Evolutionary conservation across 2,797 vertebrate species (phyloP).

Genomic region (Okamejei kenojei): DNA sequence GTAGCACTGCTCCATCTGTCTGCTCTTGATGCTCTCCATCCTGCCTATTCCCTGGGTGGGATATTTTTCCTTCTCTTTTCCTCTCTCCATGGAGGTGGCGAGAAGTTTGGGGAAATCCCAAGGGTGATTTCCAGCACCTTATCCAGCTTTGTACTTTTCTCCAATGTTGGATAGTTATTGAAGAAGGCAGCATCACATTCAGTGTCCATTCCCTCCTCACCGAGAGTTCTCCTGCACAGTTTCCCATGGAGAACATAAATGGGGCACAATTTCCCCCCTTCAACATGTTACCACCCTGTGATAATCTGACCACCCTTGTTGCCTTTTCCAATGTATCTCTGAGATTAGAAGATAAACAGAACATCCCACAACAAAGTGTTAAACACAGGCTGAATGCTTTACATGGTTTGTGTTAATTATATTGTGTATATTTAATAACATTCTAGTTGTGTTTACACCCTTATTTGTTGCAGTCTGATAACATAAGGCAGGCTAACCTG

Average conservation of each 20-base stretch:
- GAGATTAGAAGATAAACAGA: neutral
- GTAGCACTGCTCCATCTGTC: neutral
- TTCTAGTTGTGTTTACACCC: neutral
- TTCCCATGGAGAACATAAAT: neutral
- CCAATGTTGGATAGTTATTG: neutral
- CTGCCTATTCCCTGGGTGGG: neutral
- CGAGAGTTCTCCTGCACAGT: neutral
- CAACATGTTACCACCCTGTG: neutral
- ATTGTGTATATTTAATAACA: neutral
- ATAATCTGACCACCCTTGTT: neutral
- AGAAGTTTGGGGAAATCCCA: neutral
- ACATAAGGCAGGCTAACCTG: constrained; percentile 15
- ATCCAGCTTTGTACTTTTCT: neutral
- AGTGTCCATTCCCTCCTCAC: too few relatives aligned
- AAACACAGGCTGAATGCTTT: neutral
- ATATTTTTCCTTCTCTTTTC: neutral
- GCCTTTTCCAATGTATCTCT: neutral
- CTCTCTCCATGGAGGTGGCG: neutral
- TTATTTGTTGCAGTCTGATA: neutral
- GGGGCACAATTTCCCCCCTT: neutral
- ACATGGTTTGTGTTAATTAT: neutral
- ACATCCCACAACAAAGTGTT: neutral
- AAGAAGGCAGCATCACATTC: too few relatives aligned
- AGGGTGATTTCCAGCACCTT: neutral
- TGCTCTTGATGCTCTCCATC: neutral